These are phyloP conservation scores for Drosophila littoralis DNA, from an alignment of 1,140 invertebrate species.

Conservation along the genomic window DNA sequence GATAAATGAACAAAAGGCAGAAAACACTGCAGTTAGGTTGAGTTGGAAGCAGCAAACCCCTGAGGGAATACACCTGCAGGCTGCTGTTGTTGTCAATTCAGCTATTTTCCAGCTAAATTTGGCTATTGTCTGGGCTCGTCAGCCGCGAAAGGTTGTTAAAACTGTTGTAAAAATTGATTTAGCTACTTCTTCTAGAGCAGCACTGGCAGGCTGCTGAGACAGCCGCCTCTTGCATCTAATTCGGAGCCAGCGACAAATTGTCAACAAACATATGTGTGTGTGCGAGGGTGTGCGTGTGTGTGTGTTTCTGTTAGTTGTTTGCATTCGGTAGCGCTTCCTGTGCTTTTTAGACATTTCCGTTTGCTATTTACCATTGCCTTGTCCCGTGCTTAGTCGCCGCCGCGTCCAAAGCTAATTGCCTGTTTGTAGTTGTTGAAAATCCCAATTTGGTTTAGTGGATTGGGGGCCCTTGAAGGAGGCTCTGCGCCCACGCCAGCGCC, in stretches of 20 bases:
- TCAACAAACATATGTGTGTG: slow-evolving; percentile 11
- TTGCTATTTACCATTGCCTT: slow-evolving; percentile 16
- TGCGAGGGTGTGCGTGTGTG: not conserved
- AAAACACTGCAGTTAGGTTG: slow-evolving; percentile 8
- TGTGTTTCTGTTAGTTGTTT: slow-evolving; percentile 32
- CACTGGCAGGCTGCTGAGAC: slow-evolving; percentile 17
- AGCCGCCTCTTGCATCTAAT: slow-evolving; percentile 26
- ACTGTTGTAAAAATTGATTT: too few species aligned
- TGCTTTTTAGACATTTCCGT: slow-evolving; percentile 60
- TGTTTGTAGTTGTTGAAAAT: slow-evolving; percentile 65
- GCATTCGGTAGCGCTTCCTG: slow-evolving; percentile 47
- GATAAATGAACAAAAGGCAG: slow-evolving; percentile 22
- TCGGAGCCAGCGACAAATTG: slow-evolving; percentile 55
- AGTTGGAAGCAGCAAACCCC: too few species aligned
- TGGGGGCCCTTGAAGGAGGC: slow-evolving; percentile 25
- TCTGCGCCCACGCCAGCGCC: slow-evolving; percentile 6
- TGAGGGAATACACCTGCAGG: slow-evolving; percentile 32
- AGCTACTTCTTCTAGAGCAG: too few species aligned
- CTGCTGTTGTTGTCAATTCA: too few species aligned
- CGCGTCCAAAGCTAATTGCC: slow-evolving; percentile 70
- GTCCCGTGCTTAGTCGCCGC: slow-evolving; percentile 3
- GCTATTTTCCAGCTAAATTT: too few species aligned
- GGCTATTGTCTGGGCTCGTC: too few species aligned
- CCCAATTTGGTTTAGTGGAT: slow-evolving; percentile 66
- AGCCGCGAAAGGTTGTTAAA: too few species aligned